Base-by-base conservation (phyloP, 2,888 invertebrate genomes). In the Norana najaformis region DNA sequence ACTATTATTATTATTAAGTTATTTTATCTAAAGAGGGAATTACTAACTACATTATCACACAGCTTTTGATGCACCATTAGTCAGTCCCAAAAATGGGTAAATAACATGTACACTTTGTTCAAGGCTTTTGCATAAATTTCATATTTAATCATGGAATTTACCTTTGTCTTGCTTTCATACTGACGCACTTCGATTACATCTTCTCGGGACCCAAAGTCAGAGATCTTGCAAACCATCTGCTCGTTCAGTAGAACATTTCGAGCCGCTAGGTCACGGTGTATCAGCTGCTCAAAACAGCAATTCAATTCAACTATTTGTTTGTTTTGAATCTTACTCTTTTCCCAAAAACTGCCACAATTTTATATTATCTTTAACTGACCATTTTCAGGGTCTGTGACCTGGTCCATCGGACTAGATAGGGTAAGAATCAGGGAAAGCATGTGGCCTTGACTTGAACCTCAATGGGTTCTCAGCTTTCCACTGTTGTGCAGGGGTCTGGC, bases 161-260 rank as follows among this genome's bases (percentile, higher is more conserved):
- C 85, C 85, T 36, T 85, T 36, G 85, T 90, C 41, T 53, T 90
- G 88, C 90, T 92, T 90, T 94, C 94, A 89, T 94, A 94, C 83
- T 93, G 93, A 88, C 93, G 95, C 16, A 97, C 97, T 13, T 97
- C 97, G 5, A 97, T 97, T 0, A 98, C 96, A 95, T 98, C 98
- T 89, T 98, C 96, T 23, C 97, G 97, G 96, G 97, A 97, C 91
- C 97, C 97, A 95, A 97, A 97, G 95, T 97, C 97, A 4, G 97
- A 97, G 92, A 97, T 97, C 96, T 97, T 97, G 95, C 97, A 97
- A 91, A 97, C 96, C 94, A 97, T 97, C 95, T 97, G 97, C 95
- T 97, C 97, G 94, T 97, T 97, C 13, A 97, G 96, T 30, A 97
- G 95, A 35, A 97, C 96, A 95, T 97, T 97, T 90, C 97, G 96